Percentiles rank a stretch among this genome's conserved stretches.
These are phyloP conservation scores for Platanista minor DNA, from an alignment of 2,113 vertebrate genomes.

Conservation along the genomic window DNA sequence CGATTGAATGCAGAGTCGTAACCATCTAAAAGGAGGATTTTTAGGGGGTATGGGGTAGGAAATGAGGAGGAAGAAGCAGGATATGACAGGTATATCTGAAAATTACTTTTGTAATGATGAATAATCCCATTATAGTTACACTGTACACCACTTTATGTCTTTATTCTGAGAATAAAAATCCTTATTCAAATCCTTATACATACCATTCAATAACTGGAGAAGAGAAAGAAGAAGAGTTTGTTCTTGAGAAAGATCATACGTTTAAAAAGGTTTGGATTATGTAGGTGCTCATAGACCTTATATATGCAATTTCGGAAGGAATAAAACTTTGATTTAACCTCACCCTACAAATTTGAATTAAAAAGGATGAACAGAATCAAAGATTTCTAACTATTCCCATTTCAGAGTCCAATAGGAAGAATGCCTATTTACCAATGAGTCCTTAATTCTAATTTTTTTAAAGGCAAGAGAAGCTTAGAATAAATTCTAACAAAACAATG, in stretches of 20 bases:
- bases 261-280: not conserved
- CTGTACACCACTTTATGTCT: not conserved
- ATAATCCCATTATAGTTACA: not conserved
- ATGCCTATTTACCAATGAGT: not conserved
- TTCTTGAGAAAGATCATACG: not conserved
- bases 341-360: not conserved
- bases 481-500: not conserved
- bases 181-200: not conserved
- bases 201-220: not conserved
- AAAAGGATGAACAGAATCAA: conserved; percentile 13
- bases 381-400: conserved; percentile 7
- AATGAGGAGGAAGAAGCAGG: not conserved
- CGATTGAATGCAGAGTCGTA: conserved; percentile 91
- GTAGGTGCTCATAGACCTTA: not conserved
- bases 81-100: not conserved
- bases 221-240: conserved; percentile 34
- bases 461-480: not conserved
- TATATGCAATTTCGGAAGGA: conserved; percentile 23
- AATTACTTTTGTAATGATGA: not conserved
- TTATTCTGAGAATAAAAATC: not conserved
- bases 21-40: conserved; percentile 85
- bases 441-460: not conserved
- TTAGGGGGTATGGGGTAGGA: not conserved
- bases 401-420: not conserved
- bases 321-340: conserved; percentile 18